A percentile compares a stretch with the other conserved stretches of the same genome.
These are phyloP conservation scores for Lytechinus variegatus DNA, from an alignment of 35 echinoderm and acorn worm genomes.

Conservation along the genomic window DNA sequence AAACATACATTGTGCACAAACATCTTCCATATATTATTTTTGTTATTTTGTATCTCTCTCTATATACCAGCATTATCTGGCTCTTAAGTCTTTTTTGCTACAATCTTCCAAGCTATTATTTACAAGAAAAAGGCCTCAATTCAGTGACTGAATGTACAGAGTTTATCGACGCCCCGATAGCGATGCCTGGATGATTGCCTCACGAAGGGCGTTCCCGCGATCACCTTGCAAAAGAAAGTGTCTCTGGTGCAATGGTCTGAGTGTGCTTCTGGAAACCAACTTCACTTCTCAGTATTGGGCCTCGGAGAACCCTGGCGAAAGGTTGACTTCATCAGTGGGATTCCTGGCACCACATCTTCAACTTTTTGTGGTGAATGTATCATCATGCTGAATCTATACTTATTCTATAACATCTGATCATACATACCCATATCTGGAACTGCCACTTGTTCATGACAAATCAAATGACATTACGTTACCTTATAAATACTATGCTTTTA, in stretches of 20 bases:
- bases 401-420: not conserved
- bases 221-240: not conserved
- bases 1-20: not conserved
- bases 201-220: not conserved
- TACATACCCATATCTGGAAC: not conserved
- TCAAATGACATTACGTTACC: not conserved
- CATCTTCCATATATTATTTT: not conserved
- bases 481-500: not conserved
- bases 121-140: constrained; percentile 11
- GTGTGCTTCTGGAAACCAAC: not conserved
- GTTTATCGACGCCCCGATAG: not conserved
- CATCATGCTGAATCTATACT: not conserved
- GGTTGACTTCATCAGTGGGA: not conserved
- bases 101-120: constrained; percentile 12
- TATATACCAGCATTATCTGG: not conserved
- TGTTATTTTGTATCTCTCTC: not conserved
- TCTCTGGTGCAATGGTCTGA: not conserved
- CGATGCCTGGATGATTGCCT: not conserved
- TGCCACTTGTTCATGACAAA: not conserved
- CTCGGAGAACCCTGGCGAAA: not conserved
- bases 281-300: not conserved
- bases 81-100: not conserved
- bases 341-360: not conserved
- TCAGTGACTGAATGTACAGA: constrained; percentile 6
- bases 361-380: not conserved